A percentile compares a stretch with the other conserved stretches of the same genome.
These are phyloP conservation scores for Idaea straminata DNA, from an alignment of 2,888 invertebrate genomes.

Conservation along the genomic window DNA sequence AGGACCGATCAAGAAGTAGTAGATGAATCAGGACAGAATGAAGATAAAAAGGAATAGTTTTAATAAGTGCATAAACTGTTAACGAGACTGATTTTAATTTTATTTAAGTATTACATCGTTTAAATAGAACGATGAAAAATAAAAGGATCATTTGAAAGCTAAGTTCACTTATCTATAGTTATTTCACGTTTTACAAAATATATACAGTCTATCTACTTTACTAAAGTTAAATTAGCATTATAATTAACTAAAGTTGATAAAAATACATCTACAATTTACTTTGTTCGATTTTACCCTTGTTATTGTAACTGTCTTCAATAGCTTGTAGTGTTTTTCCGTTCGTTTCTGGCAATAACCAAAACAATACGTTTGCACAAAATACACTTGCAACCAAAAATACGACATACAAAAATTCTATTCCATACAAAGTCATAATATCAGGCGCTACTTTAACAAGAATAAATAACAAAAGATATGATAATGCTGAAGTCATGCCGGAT, in stretches of 20 bases:
- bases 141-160: neutral
- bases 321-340: slow-evolving; percentile 80
- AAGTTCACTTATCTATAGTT: neutral
- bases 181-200: no score
- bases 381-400: slow-evolving; percentile 7
- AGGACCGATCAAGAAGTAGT: slow-evolving; percentile 72
- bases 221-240: neutral
- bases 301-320: slow-evolving; percentile 45
- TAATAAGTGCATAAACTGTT: neutral
- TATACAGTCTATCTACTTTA: neutral
- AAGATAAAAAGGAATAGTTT: neutral
- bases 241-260: neutral
- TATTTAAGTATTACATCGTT: neutral
- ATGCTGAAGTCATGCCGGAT: slow-evolving; percentile 25
- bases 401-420: slow-evolving; percentile 3
- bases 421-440: slow-evolving; percentile 6
- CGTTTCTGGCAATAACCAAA: slow-evolving; percentile 41
- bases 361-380: slow-evolving; percentile 15
- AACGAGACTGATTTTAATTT: neutral
- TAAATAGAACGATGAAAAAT: neutral
- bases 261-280: slow-evolving; percentile 4
- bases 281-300: slow-evolving; percentile 6
- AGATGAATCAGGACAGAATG: neutral
- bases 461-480: slow-evolving; percentile 11
- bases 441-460: slow-evolving; percentile 12